These are phyloP conservation scores for Eugnorisma glareosa DNA, from an alignment of 2,888 invertebrate genomes.

Conservation along the genomic window DNA sequence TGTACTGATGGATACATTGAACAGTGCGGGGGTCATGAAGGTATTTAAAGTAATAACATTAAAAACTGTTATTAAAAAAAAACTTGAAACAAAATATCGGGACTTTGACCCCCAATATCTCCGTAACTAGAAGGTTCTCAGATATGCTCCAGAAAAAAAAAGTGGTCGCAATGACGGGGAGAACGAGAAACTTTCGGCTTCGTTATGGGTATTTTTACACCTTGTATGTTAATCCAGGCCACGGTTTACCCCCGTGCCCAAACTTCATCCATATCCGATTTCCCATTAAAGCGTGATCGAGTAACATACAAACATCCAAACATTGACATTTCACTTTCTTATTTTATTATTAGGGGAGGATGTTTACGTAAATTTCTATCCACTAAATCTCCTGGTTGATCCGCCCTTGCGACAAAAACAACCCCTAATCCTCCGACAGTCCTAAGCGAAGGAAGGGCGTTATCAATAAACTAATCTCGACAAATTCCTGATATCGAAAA, in stretches of 20 bases:
- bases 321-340: neutral
- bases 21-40: too few relatives aligned
- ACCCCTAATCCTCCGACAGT: conserved; percentile 3
- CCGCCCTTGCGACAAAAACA: conserved; percentile 29
- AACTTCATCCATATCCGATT: neutral
- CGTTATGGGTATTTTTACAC: too few relatives aligned
- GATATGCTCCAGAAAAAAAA: too few relatives aligned
- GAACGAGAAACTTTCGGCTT: too few relatives aligned
- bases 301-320: neutral
- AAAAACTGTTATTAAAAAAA: too few relatives aligned
- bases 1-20: too few relatives aligned
- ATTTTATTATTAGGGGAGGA: neutral
- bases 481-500: conserved; percentile 45
- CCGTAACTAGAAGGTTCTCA: too few relatives aligned
- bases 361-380: conserved; percentile 15
- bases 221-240: neutral
- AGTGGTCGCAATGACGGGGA: too few relatives aligned
- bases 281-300: neutral
- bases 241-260: neutral
- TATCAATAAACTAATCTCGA: conserved; percentile 44
- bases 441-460: conserved; percentile 25
- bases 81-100: too few relatives aligned
- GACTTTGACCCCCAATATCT: too few relatives aligned
- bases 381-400: conserved; percentile 20
- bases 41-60: too few relatives aligned